Evolutionary conservation across 2,113 vertebrate genomes (phyloP), one percentile per base, ranked within the genome.

Genomic region (Anthoscopus minutus): DNA sequence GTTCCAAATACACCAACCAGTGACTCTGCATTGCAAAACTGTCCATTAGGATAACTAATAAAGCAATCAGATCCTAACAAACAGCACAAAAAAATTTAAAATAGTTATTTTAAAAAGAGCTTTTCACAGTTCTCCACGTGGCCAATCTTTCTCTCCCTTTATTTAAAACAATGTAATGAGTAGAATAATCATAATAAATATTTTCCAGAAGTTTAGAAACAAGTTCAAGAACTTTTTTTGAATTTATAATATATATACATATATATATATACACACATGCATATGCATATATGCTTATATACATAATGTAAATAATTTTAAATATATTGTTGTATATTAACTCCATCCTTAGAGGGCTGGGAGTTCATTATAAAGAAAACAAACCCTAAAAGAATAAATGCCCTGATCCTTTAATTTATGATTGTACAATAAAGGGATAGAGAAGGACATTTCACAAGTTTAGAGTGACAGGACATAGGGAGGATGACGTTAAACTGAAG

Each of bases 221-320:
- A 86, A 47, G 40, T 71, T 85, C 7, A 17, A 35, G 61, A 91
- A 73, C 15, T 33, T 45, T 1, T 42, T 3, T 2, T 45, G 2
- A 54, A 72, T 28, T 73, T 27, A 15, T 1, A 54, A 22, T 31
- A 9, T 44, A 5, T 7, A 28, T 4, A 25, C 19, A 56, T 15
- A 15, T 17, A 18, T 3, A 28, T 5, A 31, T 4, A 14, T 24
- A 30, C 6, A 35, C 1, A n/a, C n/a, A n/a, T n/a, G n/a, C n/a
- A n/a, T n/a, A n/a, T n/a, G n/a, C n/a, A n/a, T n/a, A n/a, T n/a
- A n/a, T n/a, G n/a, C n/a, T n/a, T n/a, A n/a, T n/a, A n/a, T n/a
- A n/a, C n/a, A n/a, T n/a, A n/a, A n/a, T n/a, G n/a, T n/a, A 56
- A 21, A 9, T n/a, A 28, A 28, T 35, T 57, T 33, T 5, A 31